Conservation (phyloP, 2,113 vertebrate genomes). For the Plecotus auritus region DNA sequence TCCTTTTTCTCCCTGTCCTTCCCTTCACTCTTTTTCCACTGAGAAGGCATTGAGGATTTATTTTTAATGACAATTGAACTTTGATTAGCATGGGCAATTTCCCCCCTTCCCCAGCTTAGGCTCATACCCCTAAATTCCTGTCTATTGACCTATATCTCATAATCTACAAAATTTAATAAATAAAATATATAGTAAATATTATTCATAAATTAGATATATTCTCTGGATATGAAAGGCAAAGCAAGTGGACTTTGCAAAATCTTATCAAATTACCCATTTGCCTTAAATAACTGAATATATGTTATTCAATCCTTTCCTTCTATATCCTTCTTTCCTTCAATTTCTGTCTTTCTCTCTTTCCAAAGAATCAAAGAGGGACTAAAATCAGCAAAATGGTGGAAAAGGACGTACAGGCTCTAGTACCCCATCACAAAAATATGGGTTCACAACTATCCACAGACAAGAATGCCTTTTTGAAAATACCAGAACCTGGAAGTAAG, state of each 20-base stretch:
- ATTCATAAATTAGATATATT: not conserved
- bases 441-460: not conserved
- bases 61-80: not conserved
- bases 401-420: not conserved
- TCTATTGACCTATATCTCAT: not conserved
- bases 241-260: constrained; percentile 5
- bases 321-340: not conserved
- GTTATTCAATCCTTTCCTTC: not conserved
- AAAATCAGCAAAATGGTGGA: not conserved
- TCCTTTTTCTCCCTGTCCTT: not conserved
- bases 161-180: constrained; percentile 14
- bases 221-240: constrained; percentile 1
- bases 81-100: not conserved
- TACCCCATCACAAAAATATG: not conserved
- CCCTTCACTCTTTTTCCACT: not conserved
- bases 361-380: constrained; percentile 7
- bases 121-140: not conserved
- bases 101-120: not conserved
- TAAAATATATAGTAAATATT: not conserved
- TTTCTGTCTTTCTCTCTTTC: not conserved
- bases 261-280: constrained; percentile 38
- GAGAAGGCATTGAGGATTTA: not conserved
- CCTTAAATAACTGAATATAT: not conserved
- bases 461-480: not conserved
- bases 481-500: not conserved